A percentile compares a stretch with the other conserved stretches of the same genome.
Evolutionary conservation across 2,797 vertebrate genomes (phyloP).

Genomic region (Diplodus puntazzo): DNA sequence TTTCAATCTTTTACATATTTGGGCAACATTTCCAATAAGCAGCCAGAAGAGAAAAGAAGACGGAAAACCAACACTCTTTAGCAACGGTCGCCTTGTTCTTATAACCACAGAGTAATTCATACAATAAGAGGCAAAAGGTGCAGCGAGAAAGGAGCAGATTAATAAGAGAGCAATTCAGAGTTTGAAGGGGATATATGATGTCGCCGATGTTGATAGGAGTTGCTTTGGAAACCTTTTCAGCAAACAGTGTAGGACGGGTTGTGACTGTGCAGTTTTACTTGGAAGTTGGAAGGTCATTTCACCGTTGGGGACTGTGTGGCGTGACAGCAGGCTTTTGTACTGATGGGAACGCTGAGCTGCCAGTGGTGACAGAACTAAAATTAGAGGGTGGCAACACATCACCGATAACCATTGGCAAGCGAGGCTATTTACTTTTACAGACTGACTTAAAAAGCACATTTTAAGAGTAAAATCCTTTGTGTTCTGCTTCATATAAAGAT

Average conservation of each 20-base stretch:
- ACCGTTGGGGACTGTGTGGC: background rate
- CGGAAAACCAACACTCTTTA: background rate
- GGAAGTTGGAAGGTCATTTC: slow-evolving; percentile 40
- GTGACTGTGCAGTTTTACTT: slow-evolving; percentile 14
- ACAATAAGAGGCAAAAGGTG: background rate
- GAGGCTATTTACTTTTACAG: slow-evolving; percentile 13
- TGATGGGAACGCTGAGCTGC: slow-evolving; percentile 22
- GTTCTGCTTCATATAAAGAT: slow-evolving; percentile 7
- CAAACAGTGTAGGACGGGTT: background rate
- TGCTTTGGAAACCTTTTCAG: slow-evolving; percentile 12
- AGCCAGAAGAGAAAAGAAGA: background rate
- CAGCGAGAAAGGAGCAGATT: background rate
- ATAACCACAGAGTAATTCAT: background rate
- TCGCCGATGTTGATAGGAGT: background rate
- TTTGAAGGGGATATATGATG: background rate
- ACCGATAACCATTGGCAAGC: slow-evolving; percentile 31
- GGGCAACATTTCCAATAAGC: background rate
- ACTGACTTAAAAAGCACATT: slow-evolving; percentile 8
- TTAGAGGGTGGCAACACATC: slow-evolving; percentile 26
- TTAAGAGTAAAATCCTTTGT: background rate
- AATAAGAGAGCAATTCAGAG: background rate
- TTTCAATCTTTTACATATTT: background rate
- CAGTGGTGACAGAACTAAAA: slow-evolving; percentile 32
- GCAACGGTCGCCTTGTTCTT: background rate
- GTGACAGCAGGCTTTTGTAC: slow-evolving; percentile 30